Evolutionary conservation across 1,140 invertebrate genomes (phyloP), one percentile per base, ranked within the genome.

Genomic region (Rhynchophorus ferrugineus): DNA sequence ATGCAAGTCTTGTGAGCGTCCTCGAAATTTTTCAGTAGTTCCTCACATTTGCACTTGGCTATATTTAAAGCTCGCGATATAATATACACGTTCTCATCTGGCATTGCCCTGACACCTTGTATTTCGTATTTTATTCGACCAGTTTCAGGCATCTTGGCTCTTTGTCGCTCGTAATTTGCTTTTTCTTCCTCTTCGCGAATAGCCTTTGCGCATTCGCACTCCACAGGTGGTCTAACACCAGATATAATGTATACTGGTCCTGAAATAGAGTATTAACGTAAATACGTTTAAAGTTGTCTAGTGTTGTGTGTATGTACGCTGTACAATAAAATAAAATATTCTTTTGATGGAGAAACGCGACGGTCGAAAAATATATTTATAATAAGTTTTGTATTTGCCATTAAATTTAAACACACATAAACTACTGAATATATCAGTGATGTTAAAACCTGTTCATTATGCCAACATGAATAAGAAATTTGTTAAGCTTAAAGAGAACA

Each of bases 81-180:
- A 8, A 64, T 49, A 44, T 61, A 68, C 1, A 64, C 53, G 44
- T 67, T 68, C 39, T 64, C 61, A 11, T 60, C 44, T 0, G 60
- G 57, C 18, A 58, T 58, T 37, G 48, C 49, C 22, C 53, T 60
- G 3, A 68, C 66, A 9, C 66, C 66, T 5, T 35, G 14, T 46
- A 68, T 67, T 21, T 47, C 41, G 46, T 64, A 67, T 41, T 61
- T 60, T 11, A 61, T 53, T 34, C 61, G 36, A 21, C 20, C 61
- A 38, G 54, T 52, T n/a, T 53, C 44, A 3, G 63, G 63, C 56
- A 61, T 60, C 44, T 56, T 47, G 11, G 58, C 49, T 44, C 60
- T 50, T n/a, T 45, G 56, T 21, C 46, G 38, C 46, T 54, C 50
- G 35, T 9, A 36, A n/a, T 33, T 39, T 22, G 49, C 53, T 17